These are phyloP conservation scores for Melanchra persicariae DNA, from an alignment of 2,888 invertebrate genomes.

Conservation along the genomic window DNA sequence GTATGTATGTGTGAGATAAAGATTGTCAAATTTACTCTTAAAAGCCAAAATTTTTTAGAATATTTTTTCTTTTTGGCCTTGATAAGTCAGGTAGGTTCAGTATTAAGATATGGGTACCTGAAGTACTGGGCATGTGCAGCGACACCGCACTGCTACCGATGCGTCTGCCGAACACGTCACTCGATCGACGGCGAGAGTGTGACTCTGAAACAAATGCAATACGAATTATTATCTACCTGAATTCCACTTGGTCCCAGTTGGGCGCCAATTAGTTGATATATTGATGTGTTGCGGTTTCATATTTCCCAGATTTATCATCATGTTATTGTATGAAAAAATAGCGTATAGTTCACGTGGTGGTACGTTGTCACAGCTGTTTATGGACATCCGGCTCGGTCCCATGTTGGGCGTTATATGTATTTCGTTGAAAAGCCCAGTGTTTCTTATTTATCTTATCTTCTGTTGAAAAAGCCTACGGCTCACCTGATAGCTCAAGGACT, in stretches of 20 bases:
- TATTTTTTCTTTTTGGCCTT: too few species aligned
- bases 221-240: too few species aligned
- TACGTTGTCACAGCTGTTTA: background rate
- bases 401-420: too few species aligned
- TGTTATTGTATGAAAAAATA: background rate
- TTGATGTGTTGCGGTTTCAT: background rate
- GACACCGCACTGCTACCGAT: constrained; percentile 81
- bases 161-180: constrained; percentile 76
- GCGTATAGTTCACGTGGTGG: background rate
- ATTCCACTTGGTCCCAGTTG: constrained; percentile 1
- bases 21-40: too few species aligned
- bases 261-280: background rate
- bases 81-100: too few species aligned
- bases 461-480: too few species aligned
- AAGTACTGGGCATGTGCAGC: constrained; percentile 83
- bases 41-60: too few species aligned
- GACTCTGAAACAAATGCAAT: constrained; percentile 69
- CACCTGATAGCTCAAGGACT: too few species aligned
- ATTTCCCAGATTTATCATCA: background rate
- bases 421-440: too few species aligned
- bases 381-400: background rate
- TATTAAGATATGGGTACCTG: too few species aligned
- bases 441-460: too few species aligned
- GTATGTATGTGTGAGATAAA: too few species aligned
- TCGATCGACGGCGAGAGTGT: constrained; percentile 74